Base-by-base conservation (phyloP, 2,888 invertebrate genomes). In the Seladonia tumulorum region DNA sequence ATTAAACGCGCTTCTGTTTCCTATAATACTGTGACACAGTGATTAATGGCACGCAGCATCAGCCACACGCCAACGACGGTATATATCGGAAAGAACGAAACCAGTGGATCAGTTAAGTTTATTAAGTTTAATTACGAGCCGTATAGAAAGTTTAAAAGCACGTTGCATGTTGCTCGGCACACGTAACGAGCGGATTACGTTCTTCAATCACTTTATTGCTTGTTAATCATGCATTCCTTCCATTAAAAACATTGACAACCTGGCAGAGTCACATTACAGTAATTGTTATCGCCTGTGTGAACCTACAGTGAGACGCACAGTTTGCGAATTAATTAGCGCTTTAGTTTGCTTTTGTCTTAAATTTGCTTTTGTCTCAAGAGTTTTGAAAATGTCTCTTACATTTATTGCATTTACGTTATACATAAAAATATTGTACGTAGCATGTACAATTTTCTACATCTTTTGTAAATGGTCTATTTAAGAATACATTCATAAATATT, bases 121-220 rank as follows among this genome's bases (percentile, higher is more conserved):
- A 70, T 70, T n/a, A n/a, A 42, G 70, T 70, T 70, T 70, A 70
- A 70, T 70, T 42, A 42, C 14, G 42, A 70, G 22, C 42, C 12
- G 1, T 18, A n/a, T 42, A 42, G 2, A 39, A 42, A 72, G 25
- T 71, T 47, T 71, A 25, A 47, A 47, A 71, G 16, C 45, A 5
- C 8, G 39, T 25, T 71, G 45, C 39, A 29, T 8, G 39, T 25
- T 47, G 25, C 25, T 12, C 16, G 45, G 12, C 2, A 70, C 42
- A 12, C 14, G 70, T 42, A 42, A 14, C 12, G 22, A 42, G n/a
- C 39, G n/a, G n/a, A 42, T 42, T 70, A 70, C 70, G 42, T 70
- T 39, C 39, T 39, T n/a, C 42, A 42, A 70, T 70, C n/a, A 42
- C 22, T 70, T 70, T 42, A 42, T 42, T 42, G 70, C 42, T 70